phyloP scores from a whole-genome alignment of 1,140 invertebrate species.

The Tetranychus urticae region DNA sequence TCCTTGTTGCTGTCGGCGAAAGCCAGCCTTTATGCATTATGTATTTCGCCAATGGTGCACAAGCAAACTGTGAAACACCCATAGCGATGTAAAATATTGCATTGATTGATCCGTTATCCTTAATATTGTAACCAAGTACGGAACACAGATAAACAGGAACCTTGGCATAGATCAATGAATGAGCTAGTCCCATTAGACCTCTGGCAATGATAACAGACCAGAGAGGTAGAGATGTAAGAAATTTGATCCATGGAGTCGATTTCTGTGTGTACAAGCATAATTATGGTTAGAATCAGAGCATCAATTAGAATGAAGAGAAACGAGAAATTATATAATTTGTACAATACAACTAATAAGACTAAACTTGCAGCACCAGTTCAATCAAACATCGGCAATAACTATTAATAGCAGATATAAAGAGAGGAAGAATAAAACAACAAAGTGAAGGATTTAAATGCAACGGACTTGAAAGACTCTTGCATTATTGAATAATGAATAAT shows the following conservation, averaged over 20 bases:
- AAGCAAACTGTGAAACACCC: neutral
- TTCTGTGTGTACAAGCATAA: too few species aligned
- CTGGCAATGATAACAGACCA: constrained; percentile 27
- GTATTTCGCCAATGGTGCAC: neutral
- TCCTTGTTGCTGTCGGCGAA: constrained; percentile 10
- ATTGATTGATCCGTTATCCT: constrained; percentile 4
- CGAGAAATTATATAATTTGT: too few species aligned
- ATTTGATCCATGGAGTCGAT: constrained; percentile 15
- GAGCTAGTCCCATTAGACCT: constrained; percentile 25
- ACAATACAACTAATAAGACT: too few species aligned
- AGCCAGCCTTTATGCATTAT: neutral
- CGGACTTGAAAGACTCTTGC: too few species aligned
- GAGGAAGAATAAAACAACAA: too few species aligned
- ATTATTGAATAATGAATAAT: too few species aligned
- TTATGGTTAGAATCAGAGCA: too few species aligned
- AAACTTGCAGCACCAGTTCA: too few species aligned
- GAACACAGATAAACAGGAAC: constrained; percentile 9
- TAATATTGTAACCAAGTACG: constrained; percentile 4
- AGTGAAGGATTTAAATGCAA: too few species aligned
- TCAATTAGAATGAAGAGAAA: too few species aligned
- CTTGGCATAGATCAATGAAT: constrained; percentile 3
- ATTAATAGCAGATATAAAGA: too few species aligned
- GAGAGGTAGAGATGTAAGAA: constrained; percentile 24
- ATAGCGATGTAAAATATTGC: neutral
- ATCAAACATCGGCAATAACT: too few species aligned